Conservation (phyloP, 2,113 vertebrate species). For the Sarotherodon lohbergeri region DNA sequence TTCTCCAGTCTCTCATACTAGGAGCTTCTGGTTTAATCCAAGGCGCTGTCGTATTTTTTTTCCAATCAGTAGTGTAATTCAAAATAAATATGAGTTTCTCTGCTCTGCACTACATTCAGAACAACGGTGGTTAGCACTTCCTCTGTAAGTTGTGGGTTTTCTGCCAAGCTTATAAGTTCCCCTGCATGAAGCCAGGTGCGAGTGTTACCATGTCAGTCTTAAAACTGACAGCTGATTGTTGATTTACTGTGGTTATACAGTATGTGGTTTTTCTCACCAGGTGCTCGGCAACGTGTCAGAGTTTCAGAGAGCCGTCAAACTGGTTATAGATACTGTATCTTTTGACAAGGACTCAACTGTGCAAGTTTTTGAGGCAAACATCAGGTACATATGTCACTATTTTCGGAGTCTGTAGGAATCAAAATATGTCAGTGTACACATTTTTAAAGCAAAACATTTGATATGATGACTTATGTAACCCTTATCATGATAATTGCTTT, state of each 20-base stretch:
- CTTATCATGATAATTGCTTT: neutral
- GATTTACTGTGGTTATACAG: neutral
- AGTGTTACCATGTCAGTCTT: neutral
- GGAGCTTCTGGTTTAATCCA: neutral
- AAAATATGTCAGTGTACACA: neutral
- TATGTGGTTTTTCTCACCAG: conserved; percentile 59
- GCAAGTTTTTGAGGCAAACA: conserved; percentile 97
- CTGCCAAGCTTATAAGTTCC: neutral
- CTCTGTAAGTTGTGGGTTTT: neutral
- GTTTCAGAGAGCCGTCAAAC: conserved; percentile 91
- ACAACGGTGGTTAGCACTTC: neutral
- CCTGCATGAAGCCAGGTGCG: neutral
- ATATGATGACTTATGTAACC: neutral
- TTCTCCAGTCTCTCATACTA: neutral
- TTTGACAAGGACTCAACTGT: conserved; percentile 98
- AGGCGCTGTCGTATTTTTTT: neutral
- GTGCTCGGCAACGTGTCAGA: conserved; percentile 95
- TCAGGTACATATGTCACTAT: conserved; percentile 76
- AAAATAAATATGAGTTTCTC: neutral
- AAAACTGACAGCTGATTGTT: neutral
- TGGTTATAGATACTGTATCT: conserved; percentile 95
- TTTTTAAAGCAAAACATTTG: neutral
- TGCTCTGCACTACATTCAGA: neutral
- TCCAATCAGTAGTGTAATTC: neutral
- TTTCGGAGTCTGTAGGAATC: neutral